phyloP scores from a whole-genome alignment of 2,888 invertebrate species.

The Seira ritae region DNA sequence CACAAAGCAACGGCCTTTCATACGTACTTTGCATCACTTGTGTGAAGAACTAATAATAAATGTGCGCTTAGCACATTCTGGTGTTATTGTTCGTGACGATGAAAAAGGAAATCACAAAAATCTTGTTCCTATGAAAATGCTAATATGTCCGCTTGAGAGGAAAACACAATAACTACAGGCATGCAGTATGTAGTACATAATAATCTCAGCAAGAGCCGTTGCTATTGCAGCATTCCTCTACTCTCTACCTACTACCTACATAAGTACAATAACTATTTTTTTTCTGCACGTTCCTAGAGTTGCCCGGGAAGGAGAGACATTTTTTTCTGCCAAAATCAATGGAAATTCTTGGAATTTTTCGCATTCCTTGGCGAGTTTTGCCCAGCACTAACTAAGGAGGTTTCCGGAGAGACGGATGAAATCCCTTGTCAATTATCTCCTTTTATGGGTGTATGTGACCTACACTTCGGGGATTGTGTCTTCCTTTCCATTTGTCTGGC shows the following conservation, averaged over 20 bases:
- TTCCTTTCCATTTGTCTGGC: conserved; percentile 19
- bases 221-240: no score
- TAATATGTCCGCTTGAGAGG: no score
- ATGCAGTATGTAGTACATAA: neutral
- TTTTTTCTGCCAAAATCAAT: conserved; percentile 59
- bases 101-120: no score
- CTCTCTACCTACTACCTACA: no score
- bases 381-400: conserved; percentile 41
- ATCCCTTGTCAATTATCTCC: conserved; percentile 67
- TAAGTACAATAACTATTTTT: conserved; percentile 2
- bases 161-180: no score
- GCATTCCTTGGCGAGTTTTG: conserved; percentile 56
- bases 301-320: neutral
- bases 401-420: conserved; percentile 41
- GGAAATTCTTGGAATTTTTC: conserved; percentile 61
- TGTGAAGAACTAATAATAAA: no score
- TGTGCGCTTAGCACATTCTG: no score
- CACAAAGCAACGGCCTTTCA: no score
- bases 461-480: conserved; percentile 48
- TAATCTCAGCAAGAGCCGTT: neutral
- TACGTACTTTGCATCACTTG: no score
- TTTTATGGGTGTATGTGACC: conserved; percentile 65
- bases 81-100: no score
- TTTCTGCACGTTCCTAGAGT: neutral
- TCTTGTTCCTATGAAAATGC: no score